These are phyloP conservation scores for Alligator sinensis DNA, from an alignment of 2,113 vertebrate genomes.

Conservation along the genomic window DNA sequence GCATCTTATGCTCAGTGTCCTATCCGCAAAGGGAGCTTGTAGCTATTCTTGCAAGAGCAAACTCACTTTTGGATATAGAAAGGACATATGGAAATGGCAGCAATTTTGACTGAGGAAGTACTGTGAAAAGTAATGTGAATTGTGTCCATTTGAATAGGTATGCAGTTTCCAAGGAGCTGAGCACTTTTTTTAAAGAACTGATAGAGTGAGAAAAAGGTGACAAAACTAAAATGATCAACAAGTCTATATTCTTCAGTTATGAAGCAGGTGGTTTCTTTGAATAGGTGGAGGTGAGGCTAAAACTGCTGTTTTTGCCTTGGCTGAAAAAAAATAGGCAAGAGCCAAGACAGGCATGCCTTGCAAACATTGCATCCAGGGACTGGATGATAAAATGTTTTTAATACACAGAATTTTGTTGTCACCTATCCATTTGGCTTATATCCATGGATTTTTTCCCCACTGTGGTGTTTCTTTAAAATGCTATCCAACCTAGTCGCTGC, in stretches of 20 bases:
- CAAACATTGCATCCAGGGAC: accelerated
- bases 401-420: not conserved
- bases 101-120: not conserved
- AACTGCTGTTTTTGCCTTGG: not conserved
- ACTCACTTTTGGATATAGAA: not conserved
- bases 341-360: not conserved
- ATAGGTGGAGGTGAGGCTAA: not conserved
- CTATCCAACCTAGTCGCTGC: not conserved
- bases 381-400: not conserved
- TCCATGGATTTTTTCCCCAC: not conserved
- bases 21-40: not conserved
- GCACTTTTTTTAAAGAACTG: not conserved
- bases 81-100: not conserved
- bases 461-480: not conserved
- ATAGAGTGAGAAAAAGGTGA: not conserved
- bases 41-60: not conserved
- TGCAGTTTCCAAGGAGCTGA: not conserved
- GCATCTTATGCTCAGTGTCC: not conserved
- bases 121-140: not conserved
- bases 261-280: not conserved
- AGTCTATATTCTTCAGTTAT: not conserved
- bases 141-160: not conserved
- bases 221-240: not conserved
- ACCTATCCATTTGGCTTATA: not conserved
- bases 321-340: not conserved